These are phyloP conservation scores for Himalopsyche tibetana DNA, from an alignment of 2,888 invertebrate species.

Conservation along the genomic window DNA sequence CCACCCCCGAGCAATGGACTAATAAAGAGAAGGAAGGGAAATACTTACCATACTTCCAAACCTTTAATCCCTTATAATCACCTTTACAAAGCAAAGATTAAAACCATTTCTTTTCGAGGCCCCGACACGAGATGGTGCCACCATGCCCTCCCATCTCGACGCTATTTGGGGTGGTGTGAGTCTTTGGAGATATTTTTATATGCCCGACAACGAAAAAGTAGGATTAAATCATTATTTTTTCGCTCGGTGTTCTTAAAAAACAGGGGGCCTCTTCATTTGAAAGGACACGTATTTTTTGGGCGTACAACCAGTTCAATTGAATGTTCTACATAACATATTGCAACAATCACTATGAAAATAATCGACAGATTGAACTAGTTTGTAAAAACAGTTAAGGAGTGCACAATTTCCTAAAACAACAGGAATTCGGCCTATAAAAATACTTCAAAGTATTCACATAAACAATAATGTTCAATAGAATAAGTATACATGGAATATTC, in stretches of 20 bases:
- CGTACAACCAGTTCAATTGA: conserved; percentile 52
- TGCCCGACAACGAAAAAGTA: conserved; percentile 77
- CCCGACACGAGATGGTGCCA: conserved; percentile 44
- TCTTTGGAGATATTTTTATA: conserved; percentile 72
- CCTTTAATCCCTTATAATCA: conserved; percentile 80
- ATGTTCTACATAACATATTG: not conserved
- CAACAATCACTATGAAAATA: too few relatives aligned
- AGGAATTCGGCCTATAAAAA: too few relatives aligned
- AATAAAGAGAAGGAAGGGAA: conserved; percentile 63
- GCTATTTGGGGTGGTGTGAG: conserved; percentile 49
- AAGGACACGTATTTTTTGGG: conserved; percentile 61
- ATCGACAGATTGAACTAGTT: too few relatives aligned
- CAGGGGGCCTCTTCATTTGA: conserved; percentile 58
- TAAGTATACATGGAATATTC: too few relatives aligned
- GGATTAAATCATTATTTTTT: conserved; percentile 80
- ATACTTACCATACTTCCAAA: conserved; percentile 75
- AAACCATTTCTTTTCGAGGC: conserved; percentile 77
- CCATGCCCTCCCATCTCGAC: conserved; percentile 65
- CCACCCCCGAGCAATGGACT: conserved; percentile 44
- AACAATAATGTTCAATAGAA: too few relatives aligned
- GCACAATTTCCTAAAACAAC: too few relatives aligned
- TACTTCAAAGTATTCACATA: too few relatives aligned
- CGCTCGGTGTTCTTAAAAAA: conserved; percentile 51
- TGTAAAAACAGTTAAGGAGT: too few relatives aligned
- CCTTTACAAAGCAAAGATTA: conserved; percentile 80